These are phyloP conservation scores for Spizaetus ornatus DNA, from an alignment of 2,113 vertebrate species.

Conservation along the genomic window DNA sequence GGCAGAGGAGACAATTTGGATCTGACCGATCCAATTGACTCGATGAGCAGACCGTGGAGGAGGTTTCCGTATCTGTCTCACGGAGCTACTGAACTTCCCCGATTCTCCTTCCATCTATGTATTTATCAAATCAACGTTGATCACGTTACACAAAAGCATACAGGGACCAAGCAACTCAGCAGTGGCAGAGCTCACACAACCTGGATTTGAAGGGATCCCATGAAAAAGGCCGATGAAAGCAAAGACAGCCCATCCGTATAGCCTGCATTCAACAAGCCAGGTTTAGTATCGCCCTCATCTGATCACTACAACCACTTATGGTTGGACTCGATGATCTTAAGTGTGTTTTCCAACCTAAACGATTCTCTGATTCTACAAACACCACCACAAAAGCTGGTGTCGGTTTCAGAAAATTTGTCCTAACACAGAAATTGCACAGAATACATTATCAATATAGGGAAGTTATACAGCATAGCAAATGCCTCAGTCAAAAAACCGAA, in stretches of 20 bases:
- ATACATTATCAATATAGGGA: background rate
- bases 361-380: background rate
- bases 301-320: background rate
- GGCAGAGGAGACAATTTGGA: background rate
- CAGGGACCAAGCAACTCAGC: background rate
- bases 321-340: background rate
- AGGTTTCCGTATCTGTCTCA: background rate
- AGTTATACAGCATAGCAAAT: background rate
- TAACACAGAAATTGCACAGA: background rate
- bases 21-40: fast-evolving
- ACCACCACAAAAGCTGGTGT: background rate
- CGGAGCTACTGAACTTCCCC: background rate
- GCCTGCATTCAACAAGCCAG: background rate
- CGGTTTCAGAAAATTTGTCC: background rate
- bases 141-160: fast-evolving
- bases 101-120: fast-evolving
- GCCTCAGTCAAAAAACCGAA: background rate
- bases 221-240: background rate
- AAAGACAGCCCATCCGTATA: background rate
- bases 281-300: background rate
- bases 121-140: background rate
- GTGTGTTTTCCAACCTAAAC: background rate
- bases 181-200: background rate
- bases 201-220: background rate
- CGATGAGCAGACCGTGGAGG: fast-evolving